These are phyloP conservation scores for Galago senegalensis DNA, from an alignment of 2,797 vertebrate species.

Conservation along the genomic window DNA sequence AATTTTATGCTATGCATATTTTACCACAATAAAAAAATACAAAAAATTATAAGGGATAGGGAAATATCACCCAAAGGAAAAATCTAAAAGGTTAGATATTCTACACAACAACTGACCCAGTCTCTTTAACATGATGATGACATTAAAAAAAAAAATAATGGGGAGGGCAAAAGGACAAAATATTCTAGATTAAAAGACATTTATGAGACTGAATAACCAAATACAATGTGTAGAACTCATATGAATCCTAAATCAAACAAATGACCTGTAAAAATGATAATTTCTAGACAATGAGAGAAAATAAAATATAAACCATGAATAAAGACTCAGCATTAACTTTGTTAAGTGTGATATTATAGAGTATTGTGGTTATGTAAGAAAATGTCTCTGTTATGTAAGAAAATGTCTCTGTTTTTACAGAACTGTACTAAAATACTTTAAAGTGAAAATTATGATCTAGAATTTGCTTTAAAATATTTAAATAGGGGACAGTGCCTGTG, in stretches of 20 bases:
- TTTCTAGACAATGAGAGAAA: neutral
- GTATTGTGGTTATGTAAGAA: neutral
- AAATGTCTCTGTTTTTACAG: conserved; percentile 6
- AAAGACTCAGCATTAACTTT: neutral
- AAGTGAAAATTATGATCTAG: neutral
- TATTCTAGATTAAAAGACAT: neutral
- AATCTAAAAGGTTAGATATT: neutral
- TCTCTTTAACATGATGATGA: neutral
- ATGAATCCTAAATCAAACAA: conserved; percentile 6
- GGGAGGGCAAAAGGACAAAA: neutral
- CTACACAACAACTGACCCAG: neutral
- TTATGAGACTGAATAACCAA: neutral
- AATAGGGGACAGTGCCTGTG: neutral
- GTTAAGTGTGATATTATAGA: neutral
- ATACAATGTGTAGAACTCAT: neutral
- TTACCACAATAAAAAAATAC: neutral
- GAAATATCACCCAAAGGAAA: neutral
- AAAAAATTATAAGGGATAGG: neutral
- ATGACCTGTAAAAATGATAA: neutral
- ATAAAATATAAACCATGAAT: neutral
- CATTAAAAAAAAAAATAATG: neutral
- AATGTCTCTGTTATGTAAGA: neutral
- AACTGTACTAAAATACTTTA: neutral
- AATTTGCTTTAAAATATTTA: conserved; percentile 17
- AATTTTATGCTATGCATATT: neutral